A percentile compares a stretch with the other conserved stretches of the same genome.
phyloP scores from a whole-genome alignment of 2,888 invertebrate species.

The Philopedon plagiatum region DNA sequence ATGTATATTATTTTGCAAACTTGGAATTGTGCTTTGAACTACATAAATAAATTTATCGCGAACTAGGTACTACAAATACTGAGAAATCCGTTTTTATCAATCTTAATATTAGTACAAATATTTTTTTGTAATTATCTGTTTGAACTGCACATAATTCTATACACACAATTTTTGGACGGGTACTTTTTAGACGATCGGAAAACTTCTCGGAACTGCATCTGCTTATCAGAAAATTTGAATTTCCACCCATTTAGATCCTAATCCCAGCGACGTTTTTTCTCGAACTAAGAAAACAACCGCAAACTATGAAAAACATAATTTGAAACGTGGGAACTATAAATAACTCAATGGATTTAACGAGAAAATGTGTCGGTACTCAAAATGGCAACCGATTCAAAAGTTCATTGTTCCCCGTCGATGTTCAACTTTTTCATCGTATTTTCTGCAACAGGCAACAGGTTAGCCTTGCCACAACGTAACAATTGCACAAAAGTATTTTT shows the following conservation, averaged over 20 bases:
- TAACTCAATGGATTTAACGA: conserved; percentile 45
- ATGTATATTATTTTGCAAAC: conserved; percentile 1
- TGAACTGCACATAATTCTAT: background rate
- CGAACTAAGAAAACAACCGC: conserved; percentile 11
- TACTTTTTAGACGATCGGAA: no score
- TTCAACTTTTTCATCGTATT: conserved; percentile 49
- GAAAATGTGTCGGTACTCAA: conserved; percentile 48
- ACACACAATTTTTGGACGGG: no score
- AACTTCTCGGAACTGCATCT: no score
- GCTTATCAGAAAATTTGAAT: no score
- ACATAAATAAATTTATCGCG: conserved; percentile 2
- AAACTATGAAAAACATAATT: conserved; percentile 29
- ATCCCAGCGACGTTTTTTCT: background rate
- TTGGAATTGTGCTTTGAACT: background rate
- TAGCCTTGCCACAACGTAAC: conserved; percentile 41
- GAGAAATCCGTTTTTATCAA: conserved; percentile 5
- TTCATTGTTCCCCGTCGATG: conserved; percentile 48
- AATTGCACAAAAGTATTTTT: conserved; percentile 41
- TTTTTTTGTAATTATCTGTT: background rate
- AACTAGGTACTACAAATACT: conserved; percentile 1
- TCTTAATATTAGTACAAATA: conserved; percentile 1
- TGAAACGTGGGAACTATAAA: conserved; percentile 45
- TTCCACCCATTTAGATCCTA: background rate
- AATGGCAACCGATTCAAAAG: conserved; percentile 49
- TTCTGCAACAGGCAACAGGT: conserved; percentile 47